Percentiles rank a stretch among this genome's conserved stretches.
phyloP scores from a whole-genome alignment of 2,797 vertebrate genomes.

The Manis pentadactyla region DNA sequence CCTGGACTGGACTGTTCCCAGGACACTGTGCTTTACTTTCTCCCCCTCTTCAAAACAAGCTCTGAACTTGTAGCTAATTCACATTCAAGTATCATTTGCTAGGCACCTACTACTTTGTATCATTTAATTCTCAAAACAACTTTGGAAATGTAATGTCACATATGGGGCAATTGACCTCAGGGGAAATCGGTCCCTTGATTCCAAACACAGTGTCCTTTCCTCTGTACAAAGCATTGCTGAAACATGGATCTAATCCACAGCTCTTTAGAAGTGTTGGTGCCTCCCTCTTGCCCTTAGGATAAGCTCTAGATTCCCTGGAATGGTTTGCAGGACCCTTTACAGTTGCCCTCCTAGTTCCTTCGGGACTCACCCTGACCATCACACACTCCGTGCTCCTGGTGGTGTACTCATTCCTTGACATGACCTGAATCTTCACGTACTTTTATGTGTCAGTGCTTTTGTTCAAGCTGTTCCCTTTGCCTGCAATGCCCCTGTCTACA shows the following conservation, averaged over 20 bases:
- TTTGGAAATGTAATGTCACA: background rate
- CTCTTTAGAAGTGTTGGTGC: background rate
- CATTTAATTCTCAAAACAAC: background rate
- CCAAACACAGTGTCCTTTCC: background rate
- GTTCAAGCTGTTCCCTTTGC: background rate
- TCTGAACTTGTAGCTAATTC: background rate
- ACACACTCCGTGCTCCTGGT: too few relatives aligned
- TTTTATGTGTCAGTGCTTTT: background rate
- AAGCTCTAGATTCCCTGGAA: background rate
- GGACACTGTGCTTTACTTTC: background rate
- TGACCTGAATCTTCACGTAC: background rate
- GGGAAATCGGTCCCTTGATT: background rate
- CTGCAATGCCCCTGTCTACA: background rate
- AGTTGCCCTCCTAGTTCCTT: background rate
- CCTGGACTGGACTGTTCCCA: background rate
- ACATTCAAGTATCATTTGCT: background rate
- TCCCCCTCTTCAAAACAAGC: background rate
- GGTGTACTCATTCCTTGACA: background rate
- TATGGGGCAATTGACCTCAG: background rate
- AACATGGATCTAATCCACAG: background rate
- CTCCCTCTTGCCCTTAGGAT: background rate
- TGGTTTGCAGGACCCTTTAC: background rate
- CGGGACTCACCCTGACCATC: background rate
- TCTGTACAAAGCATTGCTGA: background rate
- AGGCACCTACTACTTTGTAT: too few relatives aligned